Evolutionary conservation across 2,797 vertebrate genomes (phyloP), one percentile per base, ranked within the genome.

Genomic region (Sebastes trivittatus): DNA sequence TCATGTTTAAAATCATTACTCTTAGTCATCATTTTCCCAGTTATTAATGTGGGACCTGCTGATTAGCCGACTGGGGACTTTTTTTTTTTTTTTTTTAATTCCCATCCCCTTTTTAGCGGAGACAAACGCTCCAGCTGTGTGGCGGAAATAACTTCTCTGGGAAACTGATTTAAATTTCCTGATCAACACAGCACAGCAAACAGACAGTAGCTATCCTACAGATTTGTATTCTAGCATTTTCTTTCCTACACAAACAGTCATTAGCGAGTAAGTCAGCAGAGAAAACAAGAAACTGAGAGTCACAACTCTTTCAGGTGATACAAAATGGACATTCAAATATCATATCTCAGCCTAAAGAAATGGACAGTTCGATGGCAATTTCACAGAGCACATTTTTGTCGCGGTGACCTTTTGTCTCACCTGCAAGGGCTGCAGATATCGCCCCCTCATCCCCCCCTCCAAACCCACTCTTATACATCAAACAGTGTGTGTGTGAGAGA

Each of bases 161-260:
- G 92, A 95, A 95, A 93, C 93, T 93, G 93, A 95, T 93, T 90
- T 86, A 85, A 94, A 93, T 94, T 92, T 93, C 93, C 93, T 86
- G 88, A 89, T 94, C 84, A 89, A 93, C 88, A 92, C 85, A 70
- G 79, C 90, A 93, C 83, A 89, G 91, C 87, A 94, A 94, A 91
- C 90, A 86, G 85, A 88, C 81, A 88, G 80, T 83, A 11, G 78
- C 89, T 91, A 86, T 75, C 75, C 89, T 90, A 91, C 74, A 71
- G 72, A 81, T 87, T 34, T 81, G 72, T 27, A 80, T 88, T 88
- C 76, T 74, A 69, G 59, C 77, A 85, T 77, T 80, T 20, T 20
- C 66, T 84, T 46, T 75, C 36, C 56, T 79, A 14, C 58, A 70
- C 29, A 84, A 68, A 87, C 70, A 79, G 62, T 77, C 32, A 84